These are phyloP conservation scores for Rynchops niger DNA, from an alignment of 2,113 vertebrate species.

Conservation along the genomic window DNA sequence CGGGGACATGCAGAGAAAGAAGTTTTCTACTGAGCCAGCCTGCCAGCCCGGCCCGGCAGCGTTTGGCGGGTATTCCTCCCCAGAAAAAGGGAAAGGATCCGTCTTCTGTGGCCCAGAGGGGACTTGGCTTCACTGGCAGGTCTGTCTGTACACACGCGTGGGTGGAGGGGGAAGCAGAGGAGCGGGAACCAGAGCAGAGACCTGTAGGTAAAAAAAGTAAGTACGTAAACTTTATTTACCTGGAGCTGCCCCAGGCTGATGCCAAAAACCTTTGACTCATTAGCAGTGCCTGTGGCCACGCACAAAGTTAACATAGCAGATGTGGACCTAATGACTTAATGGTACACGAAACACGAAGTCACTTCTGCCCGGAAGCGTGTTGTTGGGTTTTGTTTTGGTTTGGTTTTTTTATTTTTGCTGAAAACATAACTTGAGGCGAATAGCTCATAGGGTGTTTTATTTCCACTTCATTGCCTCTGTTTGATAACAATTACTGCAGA, in stretches of 20 bases:
- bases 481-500: background rate
- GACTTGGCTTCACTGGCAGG: background rate
- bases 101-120: background rate
- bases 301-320: background rate
- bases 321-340: background rate
- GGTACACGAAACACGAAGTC: background rate
- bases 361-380: background rate
- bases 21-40: background rate
- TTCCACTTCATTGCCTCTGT: background rate
- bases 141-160: background rate
- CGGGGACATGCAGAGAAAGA: background rate
- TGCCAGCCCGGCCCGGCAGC: background rate
- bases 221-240: background rate
- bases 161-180: background rate
- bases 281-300: background rate
- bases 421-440: background rate
- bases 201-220: background rate
- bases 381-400: background rate
- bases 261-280: background rate
- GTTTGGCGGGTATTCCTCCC: background rate
- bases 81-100: background rate
- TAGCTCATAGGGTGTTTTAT: background rate
- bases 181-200: rapidly evolving
- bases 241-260: background rate
- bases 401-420: background rate